Evolutionary conservation across 2,888 invertebrate species (phyloP).

Genomic region (Hemaris fuciformis): DNA sequence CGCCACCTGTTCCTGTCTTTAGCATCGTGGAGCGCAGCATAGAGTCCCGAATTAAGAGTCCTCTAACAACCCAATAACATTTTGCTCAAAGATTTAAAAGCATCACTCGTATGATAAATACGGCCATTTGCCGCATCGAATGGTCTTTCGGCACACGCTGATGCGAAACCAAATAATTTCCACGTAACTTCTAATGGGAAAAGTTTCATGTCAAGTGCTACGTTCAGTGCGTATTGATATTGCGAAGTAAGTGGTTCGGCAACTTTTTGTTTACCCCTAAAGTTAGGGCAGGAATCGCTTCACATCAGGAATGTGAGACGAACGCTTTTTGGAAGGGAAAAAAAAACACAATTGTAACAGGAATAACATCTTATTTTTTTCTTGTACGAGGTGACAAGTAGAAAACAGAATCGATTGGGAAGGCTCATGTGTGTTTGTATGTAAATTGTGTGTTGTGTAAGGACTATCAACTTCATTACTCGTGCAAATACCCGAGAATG

Average conservation of each 20-base stretch:
- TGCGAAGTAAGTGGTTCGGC: conserved; percentile 31
- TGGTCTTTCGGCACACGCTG: conserved; percentile 16
- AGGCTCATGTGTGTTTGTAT: too few species aligned
- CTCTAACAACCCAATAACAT: background rate
- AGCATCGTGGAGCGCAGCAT: too few species aligned
- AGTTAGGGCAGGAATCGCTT: conserved; percentile 21
- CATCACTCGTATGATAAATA: background rate
- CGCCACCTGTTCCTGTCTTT: too few species aligned
- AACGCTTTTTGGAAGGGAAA: conserved; percentile 3
- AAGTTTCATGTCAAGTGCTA: conserved; percentile 54
- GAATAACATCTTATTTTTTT: background rate
- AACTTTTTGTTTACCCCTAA: conserved; percentile 51
- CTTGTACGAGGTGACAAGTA: background rate
- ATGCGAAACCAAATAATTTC: conserved; percentile 52
- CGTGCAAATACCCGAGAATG: too few species aligned
- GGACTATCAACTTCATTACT: too few species aligned
- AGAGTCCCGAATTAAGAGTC: too few species aligned
- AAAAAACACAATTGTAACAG: background rate
- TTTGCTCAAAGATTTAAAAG: background rate
- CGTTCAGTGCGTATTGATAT: conserved; percentile 52
- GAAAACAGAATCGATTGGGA: background rate
- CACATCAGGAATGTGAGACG: background rate
- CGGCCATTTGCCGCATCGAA: background rate
- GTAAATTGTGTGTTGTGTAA: too few species aligned
- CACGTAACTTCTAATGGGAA: conserved; percentile 69